Evolutionary conservation across 2,113 vertebrate genomes (phyloP).

Genomic region (Centropus bengalensis): DNA sequence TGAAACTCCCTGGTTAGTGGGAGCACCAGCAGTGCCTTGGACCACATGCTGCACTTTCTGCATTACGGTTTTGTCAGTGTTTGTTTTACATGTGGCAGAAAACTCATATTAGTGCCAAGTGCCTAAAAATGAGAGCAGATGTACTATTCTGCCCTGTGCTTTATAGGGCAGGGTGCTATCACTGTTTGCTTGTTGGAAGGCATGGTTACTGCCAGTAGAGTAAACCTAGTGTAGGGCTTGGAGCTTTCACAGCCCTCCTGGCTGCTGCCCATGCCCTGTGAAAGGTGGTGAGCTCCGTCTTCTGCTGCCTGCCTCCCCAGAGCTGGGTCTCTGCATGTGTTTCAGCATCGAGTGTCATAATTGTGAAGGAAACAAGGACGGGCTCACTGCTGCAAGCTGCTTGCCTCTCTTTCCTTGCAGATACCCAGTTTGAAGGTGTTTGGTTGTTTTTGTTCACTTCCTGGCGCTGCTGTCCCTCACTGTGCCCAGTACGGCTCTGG

Average conservation of each 20-base stretch:
- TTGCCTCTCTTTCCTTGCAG: not conserved
- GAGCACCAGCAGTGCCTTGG: not conserved
- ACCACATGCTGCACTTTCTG: rapidly evolving
- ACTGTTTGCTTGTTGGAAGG: not conserved
- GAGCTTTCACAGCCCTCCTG: not conserved
- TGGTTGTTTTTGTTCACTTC: not conserved
- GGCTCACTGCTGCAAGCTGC: not conserved
- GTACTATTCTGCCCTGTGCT: not conserved
- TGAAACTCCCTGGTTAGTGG: not conserved
- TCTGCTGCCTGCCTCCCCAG: not conserved
- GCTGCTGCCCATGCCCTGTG: not conserved
- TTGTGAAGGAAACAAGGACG: not conserved
- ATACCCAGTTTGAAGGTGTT: not conserved
- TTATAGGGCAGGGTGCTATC: not conserved
- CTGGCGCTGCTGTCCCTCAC: rapidly evolving
- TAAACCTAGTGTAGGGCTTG: not conserved
- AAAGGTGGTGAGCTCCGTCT: not conserved
- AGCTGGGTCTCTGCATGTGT: not conserved
- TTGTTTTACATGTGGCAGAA: not conserved
- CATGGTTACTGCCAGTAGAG: not conserved
- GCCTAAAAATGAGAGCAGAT: not conserved
- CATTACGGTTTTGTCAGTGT: not conserved
- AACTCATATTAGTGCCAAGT: rapidly evolving
- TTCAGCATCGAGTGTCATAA: not conserved
- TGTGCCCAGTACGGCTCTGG: not conserved